Percentiles rank a stretch among this genome's conserved stretches.
phyloP scores from a whole-genome alignment of 1,140 invertebrate genomes.

The Yoshiicerus persimilis region DNA sequence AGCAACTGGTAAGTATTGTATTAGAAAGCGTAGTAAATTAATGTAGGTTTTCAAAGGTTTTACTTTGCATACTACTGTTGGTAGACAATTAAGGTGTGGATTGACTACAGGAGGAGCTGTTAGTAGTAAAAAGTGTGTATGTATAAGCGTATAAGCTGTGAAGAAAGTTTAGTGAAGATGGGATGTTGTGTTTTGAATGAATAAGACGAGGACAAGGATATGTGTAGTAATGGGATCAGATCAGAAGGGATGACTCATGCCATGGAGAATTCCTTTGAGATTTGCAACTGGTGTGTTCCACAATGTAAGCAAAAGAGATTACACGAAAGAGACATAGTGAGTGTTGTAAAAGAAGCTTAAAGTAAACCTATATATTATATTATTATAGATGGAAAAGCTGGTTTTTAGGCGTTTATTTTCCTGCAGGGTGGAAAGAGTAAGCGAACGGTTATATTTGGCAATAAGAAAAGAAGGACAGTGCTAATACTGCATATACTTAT shows the following conservation, averaged over 20 bases:
- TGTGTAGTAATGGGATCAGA: constrained; percentile 3
- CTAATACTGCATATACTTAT: too few relatives aligned
- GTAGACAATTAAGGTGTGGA: too few relatives aligned
- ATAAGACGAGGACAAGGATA: constrained; percentile 9
- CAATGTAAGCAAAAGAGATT: not conserved
- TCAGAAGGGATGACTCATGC: not conserved
- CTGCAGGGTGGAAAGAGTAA: not conserved
- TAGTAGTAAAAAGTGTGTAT: not conserved
- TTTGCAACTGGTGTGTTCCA: not conserved
- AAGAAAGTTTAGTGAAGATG: not conserved
- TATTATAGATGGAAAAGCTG: too few relatives aligned
- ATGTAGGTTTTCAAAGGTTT: too few relatives aligned
- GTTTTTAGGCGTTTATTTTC: not conserved
- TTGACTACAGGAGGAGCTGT: too few relatives aligned
- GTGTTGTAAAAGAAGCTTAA: not conserved
- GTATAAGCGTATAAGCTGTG: not conserved
- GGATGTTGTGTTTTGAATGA: not conserved
- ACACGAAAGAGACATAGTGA: not conserved
- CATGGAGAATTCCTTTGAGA: not conserved
- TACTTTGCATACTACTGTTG: too few relatives aligned
- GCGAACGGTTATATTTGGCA: not conserved
- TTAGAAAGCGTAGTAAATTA: too few relatives aligned
- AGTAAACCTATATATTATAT: too few relatives aligned
- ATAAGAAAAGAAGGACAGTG: not conserved
- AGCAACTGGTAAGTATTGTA: too few relatives aligned